These are phyloP conservation scores for Macroglossus sobrinus DNA, from an alignment of 2,113 vertebrate genomes.

Conservation along the genomic window DNA sequence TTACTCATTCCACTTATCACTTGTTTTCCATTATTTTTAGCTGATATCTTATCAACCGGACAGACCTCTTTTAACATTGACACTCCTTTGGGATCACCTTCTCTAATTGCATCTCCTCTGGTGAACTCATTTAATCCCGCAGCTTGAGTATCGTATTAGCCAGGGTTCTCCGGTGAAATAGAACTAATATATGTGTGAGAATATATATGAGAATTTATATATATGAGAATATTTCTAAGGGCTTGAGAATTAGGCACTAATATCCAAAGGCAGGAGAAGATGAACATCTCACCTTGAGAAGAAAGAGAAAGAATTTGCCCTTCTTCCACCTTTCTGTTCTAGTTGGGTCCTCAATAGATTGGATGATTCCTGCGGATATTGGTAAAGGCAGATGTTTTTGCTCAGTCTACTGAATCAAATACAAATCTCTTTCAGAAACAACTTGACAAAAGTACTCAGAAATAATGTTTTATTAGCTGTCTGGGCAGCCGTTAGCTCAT, in stretches of 20 bases:
- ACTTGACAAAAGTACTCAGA: neutral
- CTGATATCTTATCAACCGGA: neutral
- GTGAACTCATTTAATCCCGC: neutral
- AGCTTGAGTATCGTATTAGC: neutral
- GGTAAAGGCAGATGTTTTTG: neutral
- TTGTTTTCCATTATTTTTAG: neutral
- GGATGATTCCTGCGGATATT: neutral
- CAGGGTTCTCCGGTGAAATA: neutral
- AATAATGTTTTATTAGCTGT: neutral
- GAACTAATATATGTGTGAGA: neutral
- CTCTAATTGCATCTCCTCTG: neutral
- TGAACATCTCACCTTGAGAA: neutral
- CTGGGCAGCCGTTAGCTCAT: neutral
- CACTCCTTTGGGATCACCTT: neutral
- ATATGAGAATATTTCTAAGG: neutral
- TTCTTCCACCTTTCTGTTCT: neutral
- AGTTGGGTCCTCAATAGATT: neutral
- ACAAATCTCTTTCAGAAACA: neutral
- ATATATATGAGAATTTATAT: neutral
- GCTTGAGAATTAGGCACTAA: neutral
- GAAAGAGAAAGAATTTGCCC: neutral
- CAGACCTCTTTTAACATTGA: neutral
- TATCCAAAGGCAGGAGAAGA: neutral
- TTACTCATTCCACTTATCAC: neutral
- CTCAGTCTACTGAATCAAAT: neutral